Conservation (phyloP, 2,797 vertebrate genomes). For the Coccyzus lansbergi region DNA sequence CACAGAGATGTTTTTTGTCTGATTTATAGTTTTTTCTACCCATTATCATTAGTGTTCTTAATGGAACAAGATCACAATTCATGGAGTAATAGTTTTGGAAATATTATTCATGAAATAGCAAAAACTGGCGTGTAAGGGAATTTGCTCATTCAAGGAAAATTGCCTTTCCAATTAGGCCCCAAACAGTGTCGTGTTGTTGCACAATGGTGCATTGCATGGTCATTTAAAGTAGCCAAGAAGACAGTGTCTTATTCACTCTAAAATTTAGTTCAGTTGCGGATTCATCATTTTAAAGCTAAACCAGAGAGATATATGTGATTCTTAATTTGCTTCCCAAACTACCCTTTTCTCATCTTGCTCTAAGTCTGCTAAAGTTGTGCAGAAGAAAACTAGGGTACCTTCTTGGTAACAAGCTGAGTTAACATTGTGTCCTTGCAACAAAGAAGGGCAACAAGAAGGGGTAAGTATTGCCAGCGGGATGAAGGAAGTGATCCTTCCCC, state of each 20-base stretch:
- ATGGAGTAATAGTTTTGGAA: conserved; percentile 11
- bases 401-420: neutral
- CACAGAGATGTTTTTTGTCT: neutral
- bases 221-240: neutral
- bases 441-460: neutral
- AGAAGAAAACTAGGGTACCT: neutral
- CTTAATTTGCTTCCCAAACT: neutral
- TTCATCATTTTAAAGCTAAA: neutral
- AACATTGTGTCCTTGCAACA: neutral
- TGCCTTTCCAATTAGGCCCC: neutral
- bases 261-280: neutral
- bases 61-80: neutral
- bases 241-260: neutral
- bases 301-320: neutral
- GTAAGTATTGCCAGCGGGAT: neutral
- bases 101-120: conserved; percentile 20
- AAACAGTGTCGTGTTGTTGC: neutral
- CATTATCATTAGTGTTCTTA: neutral
- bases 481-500: no score
- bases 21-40: neutral
- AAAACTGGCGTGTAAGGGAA: neutral
- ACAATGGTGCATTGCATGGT: neutral
- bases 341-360: neutral
- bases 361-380: neutral
- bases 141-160: neutral